Conservation (phyloP, 2,113 vertebrate species). For the Oreochromis tanganicae region DNA sequence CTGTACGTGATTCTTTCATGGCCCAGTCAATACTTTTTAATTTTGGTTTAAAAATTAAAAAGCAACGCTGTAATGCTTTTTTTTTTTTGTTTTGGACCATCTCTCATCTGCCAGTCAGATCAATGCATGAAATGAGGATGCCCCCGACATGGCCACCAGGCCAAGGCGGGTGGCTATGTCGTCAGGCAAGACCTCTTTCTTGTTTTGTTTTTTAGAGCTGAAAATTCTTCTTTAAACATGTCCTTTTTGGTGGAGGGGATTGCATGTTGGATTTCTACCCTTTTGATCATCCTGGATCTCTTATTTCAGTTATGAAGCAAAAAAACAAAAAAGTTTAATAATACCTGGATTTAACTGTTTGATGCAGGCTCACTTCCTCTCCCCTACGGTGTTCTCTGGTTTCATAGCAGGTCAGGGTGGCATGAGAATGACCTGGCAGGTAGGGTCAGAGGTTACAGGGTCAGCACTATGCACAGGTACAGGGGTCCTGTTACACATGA, state of each 20-base stretch:
- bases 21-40: neutral
- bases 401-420: conserved; percentile 76
- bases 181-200: neutral
- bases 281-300: neutral
- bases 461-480: conserved; percentile 67
- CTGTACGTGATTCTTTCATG: neutral
- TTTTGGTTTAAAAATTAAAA: neutral
- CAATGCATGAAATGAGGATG: neutral
- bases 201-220: neutral
- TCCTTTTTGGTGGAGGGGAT: neutral
- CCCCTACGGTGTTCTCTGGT: conserved; percentile 62
- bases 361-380: conserved; percentile 35
- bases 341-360: conserved; percentile 1
- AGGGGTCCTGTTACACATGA: conserved; percentile 69
- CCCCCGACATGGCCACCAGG: neutral
- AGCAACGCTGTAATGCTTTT: neutral
- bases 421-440: conserved; percentile 75
- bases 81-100: neutral
- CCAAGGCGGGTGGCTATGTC: neutral
- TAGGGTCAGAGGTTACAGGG: conserved; percentile 69
- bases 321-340: neutral
- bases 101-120: neutral
- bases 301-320: neutral
- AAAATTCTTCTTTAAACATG: neutral
- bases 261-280: neutral